Conservation (phyloP, 2,113 vertebrate species). For the Taxidea taxus region DNA sequence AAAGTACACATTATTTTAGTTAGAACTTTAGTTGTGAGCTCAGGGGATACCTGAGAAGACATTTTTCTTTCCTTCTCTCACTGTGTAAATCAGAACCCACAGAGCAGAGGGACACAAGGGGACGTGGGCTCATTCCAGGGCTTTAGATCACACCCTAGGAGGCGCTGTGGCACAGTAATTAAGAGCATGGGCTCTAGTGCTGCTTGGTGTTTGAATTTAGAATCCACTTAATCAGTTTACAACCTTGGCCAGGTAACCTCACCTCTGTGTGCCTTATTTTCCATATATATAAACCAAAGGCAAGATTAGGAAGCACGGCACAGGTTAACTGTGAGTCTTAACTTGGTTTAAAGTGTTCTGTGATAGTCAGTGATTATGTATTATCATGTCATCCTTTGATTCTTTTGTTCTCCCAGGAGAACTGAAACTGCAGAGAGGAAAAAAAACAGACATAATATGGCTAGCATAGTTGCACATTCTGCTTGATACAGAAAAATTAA, state of each 20-base stretch:
- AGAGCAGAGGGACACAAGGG: background rate
- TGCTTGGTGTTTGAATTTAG: background rate
- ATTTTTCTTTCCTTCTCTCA: background rate
- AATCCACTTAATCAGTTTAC: background rate
- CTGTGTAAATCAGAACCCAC: background rate
- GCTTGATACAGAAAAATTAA: background rate
- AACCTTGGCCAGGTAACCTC: background rate
- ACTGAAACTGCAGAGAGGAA: background rate
- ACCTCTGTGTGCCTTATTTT: background rate
- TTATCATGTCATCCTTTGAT: background rate
- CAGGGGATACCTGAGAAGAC: background rate
- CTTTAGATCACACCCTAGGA: background rate
- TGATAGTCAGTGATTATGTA: background rate
- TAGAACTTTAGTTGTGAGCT: background rate
- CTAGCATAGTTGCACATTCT: background rate
- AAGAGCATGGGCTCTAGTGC: fast-evolving
- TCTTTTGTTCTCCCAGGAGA: background rate
- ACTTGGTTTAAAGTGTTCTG: background rate
- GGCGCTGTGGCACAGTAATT: background rate
- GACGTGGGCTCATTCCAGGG: background rate
- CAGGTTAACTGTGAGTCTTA: background rate
- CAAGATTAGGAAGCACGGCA: background rate
- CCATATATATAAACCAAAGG: background rate
- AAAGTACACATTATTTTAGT: background rate
- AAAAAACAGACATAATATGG: background rate